Base-by-base conservation (phyloP, 2,797 vertebrate species). In the Perodicticus potto region DNA sequence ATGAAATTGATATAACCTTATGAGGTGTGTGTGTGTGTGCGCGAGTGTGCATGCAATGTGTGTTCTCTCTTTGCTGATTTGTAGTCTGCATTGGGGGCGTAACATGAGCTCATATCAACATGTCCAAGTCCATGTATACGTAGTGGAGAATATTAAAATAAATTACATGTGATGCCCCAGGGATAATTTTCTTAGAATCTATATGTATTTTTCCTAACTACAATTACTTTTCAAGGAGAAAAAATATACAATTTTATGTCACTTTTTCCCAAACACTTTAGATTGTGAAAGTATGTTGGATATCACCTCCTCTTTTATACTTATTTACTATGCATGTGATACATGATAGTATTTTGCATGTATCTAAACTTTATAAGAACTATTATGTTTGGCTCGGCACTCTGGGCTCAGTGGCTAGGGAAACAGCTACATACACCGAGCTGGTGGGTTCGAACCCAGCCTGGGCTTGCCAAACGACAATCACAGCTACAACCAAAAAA, bases 11-110 rank as follows among this genome's bases (percentile, higher is more conserved):
- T 53, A 65, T 37, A 53, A 73, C 2, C 0, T 78, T 67, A 7
- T 22, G 34, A 59, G 29, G 1, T 7, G 16, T 57, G 1, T 34
- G 4, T 65, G 9, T 81, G 22, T 16, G 3, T 37, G 34, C 49
- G 5, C 13, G 13, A 14, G 11, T 32, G 0, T n/a, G 17, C 8
- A 2, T 63, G 19, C 2, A 2, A 11, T 3, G 32, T 45, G 4
- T 57, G 16, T 67, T 80, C 11, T 57, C 6, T 61, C 19, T 32
- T 23, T 72, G 9, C 20, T 83, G 61, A 57, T 59, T 63, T 63
- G 45, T 0, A 32, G 13, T 0, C 40, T 55, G 53, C 17, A 37
- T 53, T 86, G 5, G 12, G 17, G 19, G 55, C 32, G n/a, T 77
- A 81, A 16, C 11, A 27, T 61, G 2, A 34, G 2, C 57, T 85